phyloP scores from a whole-genome alignment of 1,140 invertebrate genomes.

The Gonatopus flavifemur region DNA sequence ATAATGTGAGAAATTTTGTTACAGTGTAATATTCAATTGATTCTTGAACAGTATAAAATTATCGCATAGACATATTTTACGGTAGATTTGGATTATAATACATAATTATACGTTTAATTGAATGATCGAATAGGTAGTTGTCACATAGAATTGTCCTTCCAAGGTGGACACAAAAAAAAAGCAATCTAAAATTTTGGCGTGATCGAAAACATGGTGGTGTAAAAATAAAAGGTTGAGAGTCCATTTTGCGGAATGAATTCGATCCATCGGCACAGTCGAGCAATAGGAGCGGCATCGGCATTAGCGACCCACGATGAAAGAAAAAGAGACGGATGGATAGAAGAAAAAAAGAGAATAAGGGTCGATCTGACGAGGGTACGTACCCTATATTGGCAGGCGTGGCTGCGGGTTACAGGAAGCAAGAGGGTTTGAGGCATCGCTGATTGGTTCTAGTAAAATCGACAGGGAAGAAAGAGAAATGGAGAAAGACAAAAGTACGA shows the following conservation, averaged over 20 bases:
- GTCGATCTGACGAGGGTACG: slow-evolving; percentile 46
- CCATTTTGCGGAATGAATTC: slow-evolving; percentile 55
- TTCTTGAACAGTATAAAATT: too few species aligned
- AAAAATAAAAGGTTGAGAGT: slow-evolving; percentile 27
- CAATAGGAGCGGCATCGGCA: slow-evolving; percentile 24
- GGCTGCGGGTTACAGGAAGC: slow-evolving; percentile 47
- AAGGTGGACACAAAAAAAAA: too few species aligned
- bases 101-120: too few species aligned
- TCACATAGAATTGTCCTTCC: too few species aligned
- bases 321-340: slow-evolving; percentile 19
- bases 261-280: slow-evolving; percentile 30
- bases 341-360: slow-evolving; percentile 43
- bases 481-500: slow-evolving; percentile 12
- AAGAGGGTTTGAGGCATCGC: slow-evolving; percentile 43
- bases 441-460: slow-evolving; percentile 48
- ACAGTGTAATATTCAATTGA: too few species aligned
- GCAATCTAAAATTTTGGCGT: background rate
- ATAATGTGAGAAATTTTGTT: too few species aligned
- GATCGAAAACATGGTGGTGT: slow-evolving; percentile 6
- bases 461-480: slow-evolving; percentile 20
- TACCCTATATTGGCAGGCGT: slow-evolving; percentile 57
- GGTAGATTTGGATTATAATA: too few species aligned
- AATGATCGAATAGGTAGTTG: too few species aligned
- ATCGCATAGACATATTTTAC: too few species aligned
- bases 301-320: too few species aligned